Evolutionary conservation across 2,113 vertebrate species (phyloP).

Genomic region (Antechinus flavipes): DNA sequence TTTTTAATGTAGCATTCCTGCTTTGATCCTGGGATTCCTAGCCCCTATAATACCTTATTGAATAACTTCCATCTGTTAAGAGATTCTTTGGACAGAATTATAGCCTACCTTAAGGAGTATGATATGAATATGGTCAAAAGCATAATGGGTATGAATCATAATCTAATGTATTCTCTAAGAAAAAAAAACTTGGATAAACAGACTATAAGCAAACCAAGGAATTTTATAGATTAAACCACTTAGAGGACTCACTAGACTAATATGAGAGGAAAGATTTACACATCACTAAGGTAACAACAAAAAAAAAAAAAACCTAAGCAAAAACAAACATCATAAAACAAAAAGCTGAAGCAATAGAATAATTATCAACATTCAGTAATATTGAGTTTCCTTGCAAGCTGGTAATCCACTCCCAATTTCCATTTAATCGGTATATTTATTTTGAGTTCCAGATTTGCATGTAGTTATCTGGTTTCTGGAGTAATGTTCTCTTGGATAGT

Average conservation of each 20-base stretch:
- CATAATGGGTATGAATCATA: not conserved
- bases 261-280: not conserved
- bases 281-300: not conserved
- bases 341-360: not conserved
- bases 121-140: not conserved
- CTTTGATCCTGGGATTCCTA: not conserved
- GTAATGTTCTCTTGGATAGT: not conserved
- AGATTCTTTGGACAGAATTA: not conserved
- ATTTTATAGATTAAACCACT: not conserved
- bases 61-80: not conserved
- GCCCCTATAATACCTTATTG: not conserved
- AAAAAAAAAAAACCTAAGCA: not conserved
- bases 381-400: not conserved
- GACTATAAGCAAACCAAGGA: not conserved
- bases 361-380: not conserved
- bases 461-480: not conserved
- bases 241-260: not conserved
- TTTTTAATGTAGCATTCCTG: not conserved
- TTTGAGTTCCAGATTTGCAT: not conserved
- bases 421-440: not conserved
- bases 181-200: not conserved
- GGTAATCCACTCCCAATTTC: not conserved
- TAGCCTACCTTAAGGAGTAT: not conserved
- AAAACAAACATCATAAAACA: not conserved
- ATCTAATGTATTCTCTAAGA: not conserved